A percentile compares a stretch with the other conserved stretches of the same genome.
Evolutionary conservation across 2,797 vertebrate species (phyloP).

Genomic region (Sebastolobus altivelis): DNA sequence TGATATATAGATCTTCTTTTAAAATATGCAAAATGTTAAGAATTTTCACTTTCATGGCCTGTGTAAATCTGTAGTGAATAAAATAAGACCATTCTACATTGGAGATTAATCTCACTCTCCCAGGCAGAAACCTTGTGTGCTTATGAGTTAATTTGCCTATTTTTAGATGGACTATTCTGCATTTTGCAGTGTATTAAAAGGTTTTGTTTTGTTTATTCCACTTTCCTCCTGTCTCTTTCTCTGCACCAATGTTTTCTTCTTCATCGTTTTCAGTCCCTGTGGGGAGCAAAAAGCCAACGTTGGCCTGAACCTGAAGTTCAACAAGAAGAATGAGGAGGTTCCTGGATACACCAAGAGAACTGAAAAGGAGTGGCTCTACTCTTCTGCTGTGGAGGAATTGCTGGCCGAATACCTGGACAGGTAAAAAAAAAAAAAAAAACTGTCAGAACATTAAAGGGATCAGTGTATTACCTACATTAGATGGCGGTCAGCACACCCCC

Average conservation of each 20-base stretch:
- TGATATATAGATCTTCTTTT: neutral
- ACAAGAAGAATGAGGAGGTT: slow-evolving; percentile 99
- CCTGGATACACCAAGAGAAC: slow-evolving; percentile 97
- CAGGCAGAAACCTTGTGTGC: neutral
- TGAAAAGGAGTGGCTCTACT: slow-evolving; percentile 98
- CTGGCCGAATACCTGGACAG: slow-evolving; percentile 95
- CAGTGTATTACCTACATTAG: neutral
- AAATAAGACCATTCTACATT: neutral
- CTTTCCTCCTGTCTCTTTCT: neutral
- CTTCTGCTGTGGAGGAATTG: slow-evolving; percentile 92
- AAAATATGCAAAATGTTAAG: neutral
- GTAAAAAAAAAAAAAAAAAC: slow-evolving; percentile 65
- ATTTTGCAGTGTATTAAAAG: too few relatives aligned
- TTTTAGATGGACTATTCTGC: too few relatives aligned
- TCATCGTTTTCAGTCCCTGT: slow-evolving; percentile 87
- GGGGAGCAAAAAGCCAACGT: slow-evolving; percentile 96
- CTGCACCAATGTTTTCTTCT: slow-evolving; percentile 10
- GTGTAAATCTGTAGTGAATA: neutral
- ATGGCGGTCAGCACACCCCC: too few relatives aligned
- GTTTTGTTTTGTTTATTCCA: too few relatives aligned
- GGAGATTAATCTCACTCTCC: neutral
- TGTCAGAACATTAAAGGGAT: too few relatives aligned
- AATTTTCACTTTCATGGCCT: neutral
- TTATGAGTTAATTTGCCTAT: too few relatives aligned
- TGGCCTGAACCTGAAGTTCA: slow-evolving; percentile 98